Evolutionary conservation across 2,113 vertebrate genomes (phyloP), one percentile per base, ranked within the genome.

Genomic region (Melanotaenia duboulayi): DNA sequence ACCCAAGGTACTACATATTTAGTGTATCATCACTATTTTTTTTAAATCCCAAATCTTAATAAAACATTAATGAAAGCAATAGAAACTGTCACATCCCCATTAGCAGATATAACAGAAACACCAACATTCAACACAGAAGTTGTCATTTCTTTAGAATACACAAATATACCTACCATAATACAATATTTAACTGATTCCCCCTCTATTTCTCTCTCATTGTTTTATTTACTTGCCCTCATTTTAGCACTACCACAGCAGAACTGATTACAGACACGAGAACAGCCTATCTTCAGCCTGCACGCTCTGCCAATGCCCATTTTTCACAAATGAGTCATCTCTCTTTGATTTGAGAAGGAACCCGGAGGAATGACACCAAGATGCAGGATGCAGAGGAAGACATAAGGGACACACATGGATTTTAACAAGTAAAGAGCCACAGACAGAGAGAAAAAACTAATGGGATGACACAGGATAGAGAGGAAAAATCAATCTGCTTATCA

Each of bases 301-400:
- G 70, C 66, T 57, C 60, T 73, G 70, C 86, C 72, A 78, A 74
- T 69, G 76, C 59, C 52, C 64, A 50, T 78, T 78, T 76, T 69
- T 70, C 71, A 69, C 46, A 72, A 71, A 81, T 77, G 86, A 89
- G 86, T 88, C 82, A 82, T 79, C 62, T 0, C 44, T 60, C 64
- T 86, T 81, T 74, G 65, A 82, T 73, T 84, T 81, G 25, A 84
- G 37, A 32, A 25, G n/a, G 32, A 78, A 71, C 59, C 68, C 62
- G 46, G 52, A 81, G 82, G 52, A 84, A 46, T 49, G 13, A 75
- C 65, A 81, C 80, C 46, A 73, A 79, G 48, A 87, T 49, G 28
- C 37, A 59, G 32, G 40, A 42, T 54, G 74, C 42, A 59, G 49
- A 73, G 74, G 55, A 77, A 59, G 37, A 51, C 40, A 52, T 12